A percentile compares a stretch with the other conserved stretches of the same genome.
Evolutionary conservation across 1,140 invertebrate genomes (phyloP).

Genomic region (Musca domestica): DNA sequence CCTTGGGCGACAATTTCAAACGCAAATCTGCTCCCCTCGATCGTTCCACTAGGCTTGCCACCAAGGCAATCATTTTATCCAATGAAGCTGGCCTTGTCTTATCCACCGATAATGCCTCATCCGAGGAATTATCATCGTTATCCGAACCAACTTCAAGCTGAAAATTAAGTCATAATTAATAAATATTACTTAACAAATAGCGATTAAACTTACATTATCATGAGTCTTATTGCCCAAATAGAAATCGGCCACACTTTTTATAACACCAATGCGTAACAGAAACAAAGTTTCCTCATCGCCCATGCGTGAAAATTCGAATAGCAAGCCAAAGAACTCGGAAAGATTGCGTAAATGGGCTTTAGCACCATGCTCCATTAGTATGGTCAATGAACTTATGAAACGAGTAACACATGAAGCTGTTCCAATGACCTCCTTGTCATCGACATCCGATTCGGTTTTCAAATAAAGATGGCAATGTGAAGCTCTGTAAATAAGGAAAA

Average conservation of each 20-base stretch:
- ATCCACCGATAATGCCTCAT: conserved; percentile 57
- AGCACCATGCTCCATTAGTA: conserved; percentile 84
- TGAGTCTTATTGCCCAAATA: conserved; percentile 76
- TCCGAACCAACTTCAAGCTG: conserved; percentile 68
- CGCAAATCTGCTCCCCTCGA: conserved; percentile 74
- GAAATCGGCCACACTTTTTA: conserved; percentile 86
- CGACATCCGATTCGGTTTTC: conserved; percentile 66
- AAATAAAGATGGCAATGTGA: conserved; percentile 73
- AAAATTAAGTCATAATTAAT: neutral
- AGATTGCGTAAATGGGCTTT: conserved; percentile 82
- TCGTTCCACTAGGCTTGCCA: conserved; percentile 83
- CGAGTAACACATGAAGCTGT: conserved; percentile 86
- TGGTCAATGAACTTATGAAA: conserved; percentile 86
- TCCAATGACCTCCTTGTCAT: conserved; percentile 69
- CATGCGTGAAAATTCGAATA: conserved; percentile 93
- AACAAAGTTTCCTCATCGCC: conserved; percentile 90
- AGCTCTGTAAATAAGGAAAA: conserved; percentile 43
- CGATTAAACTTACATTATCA: conserved; percentile 52
- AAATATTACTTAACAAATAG: no score
- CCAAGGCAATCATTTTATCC: conserved; percentile 94
- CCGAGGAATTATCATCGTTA: conserved; percentile 71
- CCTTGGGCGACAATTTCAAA: conserved; percentile 73
- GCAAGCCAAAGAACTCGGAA: conserved; percentile 87
- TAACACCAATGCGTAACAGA: conserved; percentile 80
- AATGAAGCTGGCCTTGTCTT: conserved; percentile 84